Conservation (phyloP, 1,140 invertebrate genomes). For the Drosophila sproati region DNA sequence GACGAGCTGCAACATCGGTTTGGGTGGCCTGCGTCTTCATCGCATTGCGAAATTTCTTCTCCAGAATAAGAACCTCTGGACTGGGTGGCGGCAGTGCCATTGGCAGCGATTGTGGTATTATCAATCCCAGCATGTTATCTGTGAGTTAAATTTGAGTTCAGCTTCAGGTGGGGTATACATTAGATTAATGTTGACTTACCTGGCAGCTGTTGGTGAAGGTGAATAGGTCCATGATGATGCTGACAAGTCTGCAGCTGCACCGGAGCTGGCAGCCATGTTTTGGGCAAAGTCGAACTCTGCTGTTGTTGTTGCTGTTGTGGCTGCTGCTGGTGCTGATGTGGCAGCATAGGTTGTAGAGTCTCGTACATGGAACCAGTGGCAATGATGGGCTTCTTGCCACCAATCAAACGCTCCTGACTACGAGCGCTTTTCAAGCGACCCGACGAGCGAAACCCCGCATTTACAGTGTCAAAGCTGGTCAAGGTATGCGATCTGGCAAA, state of each 20-base stretch:
- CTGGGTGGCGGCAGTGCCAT: conserved; percentile 63
- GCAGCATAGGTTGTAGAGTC: conserved; percentile 64
- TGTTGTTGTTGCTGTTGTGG: conserved; percentile 20
- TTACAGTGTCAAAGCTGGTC: conserved; percentile 91
- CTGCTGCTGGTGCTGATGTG: conserved; percentile 34
- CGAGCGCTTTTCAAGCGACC: conserved; percentile 85
- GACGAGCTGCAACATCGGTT: conserved; percentile 88
- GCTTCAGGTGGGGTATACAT: too few species aligned
- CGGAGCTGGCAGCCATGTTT: conserved; percentile 59
- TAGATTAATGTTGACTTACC: conserved; percentile 21
- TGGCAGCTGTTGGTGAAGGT: conserved; percentile 70
- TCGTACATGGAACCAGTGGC: conserved; percentile 75
- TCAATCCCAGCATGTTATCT: conserved; percentile 71
- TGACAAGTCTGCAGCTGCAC: conserved; percentile 69
- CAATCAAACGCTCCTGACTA: conserved; percentile 89
- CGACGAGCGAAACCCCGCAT: conserved; percentile 85
- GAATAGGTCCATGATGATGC: conserved; percentile 73
- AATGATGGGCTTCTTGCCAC: conserved; percentile 86
- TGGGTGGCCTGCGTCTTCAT: conserved; percentile 97
- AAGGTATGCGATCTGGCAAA: conserved; percentile 94
- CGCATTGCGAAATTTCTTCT: conserved; percentile 92
- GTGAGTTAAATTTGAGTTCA: neutral
- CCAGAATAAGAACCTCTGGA: conserved; percentile 84
- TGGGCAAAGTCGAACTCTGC: conserved; percentile 62
- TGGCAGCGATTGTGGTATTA: conserved; percentile 66